Conservation (phyloP, 2,888 invertebrate species). For the Sminthurinus aureus region DNA sequence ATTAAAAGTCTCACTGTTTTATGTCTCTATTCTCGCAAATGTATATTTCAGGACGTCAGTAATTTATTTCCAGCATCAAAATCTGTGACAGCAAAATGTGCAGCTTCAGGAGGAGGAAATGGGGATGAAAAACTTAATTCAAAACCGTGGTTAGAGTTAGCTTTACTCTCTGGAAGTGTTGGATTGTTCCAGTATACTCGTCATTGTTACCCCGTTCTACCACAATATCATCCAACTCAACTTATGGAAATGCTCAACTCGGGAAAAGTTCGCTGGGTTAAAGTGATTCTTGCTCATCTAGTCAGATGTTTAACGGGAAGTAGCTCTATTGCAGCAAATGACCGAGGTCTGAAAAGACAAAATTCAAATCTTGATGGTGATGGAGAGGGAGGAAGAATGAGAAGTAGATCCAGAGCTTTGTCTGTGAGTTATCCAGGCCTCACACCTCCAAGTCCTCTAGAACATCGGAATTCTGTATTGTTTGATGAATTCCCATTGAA, state of each 20-base stretch:
- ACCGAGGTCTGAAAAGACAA: conserved; percentile 52
- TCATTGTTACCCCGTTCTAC: conserved; percentile 95
- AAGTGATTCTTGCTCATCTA: conserved; percentile 96
- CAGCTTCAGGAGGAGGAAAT: conserved; percentile 2
- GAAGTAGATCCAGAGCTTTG: conserved; percentile 84
- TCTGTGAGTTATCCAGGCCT: conserved; percentile 80
- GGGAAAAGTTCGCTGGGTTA: conserved; percentile 97
- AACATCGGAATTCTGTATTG: conserved; percentile 78
- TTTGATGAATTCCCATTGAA: conserved; percentile 89
- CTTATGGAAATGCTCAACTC: conserved; percentile 98
- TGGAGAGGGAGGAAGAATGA: conserved; percentile 70
- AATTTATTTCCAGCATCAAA: conserved; percentile 52
- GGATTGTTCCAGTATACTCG: conserved; percentile 96
- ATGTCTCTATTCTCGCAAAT: neutral
- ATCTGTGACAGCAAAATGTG: conserved; percentile 36
- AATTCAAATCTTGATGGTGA: conserved; percentile 67
- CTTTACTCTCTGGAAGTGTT: conserved; percentile 63
- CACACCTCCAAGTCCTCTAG: conserved; percentile 76
- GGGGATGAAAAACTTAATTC: conserved; percentile 17
- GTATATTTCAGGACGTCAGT: conserved; percentile 52
- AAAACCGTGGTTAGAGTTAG: conserved; percentile 52
- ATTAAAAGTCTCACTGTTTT: neutral
- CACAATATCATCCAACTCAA: conserved; percentile 99
- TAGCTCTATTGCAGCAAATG: conserved; percentile 30
- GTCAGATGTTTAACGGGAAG: conserved; percentile 66